Conservation (phyloP, 1,140 invertebrate species). For the Pissodes strobi region DNA sequence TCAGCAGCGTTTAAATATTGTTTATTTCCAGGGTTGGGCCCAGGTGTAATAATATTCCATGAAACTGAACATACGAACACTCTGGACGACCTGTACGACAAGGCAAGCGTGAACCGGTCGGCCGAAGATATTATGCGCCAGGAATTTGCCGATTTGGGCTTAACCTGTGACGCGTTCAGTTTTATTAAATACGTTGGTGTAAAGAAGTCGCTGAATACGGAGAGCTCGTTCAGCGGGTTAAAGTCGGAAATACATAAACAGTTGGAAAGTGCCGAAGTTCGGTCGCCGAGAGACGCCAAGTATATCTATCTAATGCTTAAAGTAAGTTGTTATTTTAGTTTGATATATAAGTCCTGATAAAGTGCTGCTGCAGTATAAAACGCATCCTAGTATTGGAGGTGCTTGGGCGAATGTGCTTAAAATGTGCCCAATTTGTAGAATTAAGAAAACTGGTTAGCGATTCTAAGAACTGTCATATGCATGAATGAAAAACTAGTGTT, state of each 20-base stretch:
- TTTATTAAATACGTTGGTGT: slow-evolving; percentile 74
- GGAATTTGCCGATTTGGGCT: slow-evolving; percentile 66
- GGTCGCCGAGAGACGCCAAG: slow-evolving; percentile 68
- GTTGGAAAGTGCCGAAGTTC: slow-evolving; percentile 69
- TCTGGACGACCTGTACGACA: slow-evolving; percentile 55
- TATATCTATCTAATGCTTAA: slow-evolving; percentile 72
- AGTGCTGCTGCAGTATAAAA: no score
- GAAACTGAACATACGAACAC: slow-evolving; percentile 77
- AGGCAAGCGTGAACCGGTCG: slow-evolving; percentile 61
- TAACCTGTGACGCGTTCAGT: slow-evolving; percentile 73
- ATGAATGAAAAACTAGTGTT: no score
- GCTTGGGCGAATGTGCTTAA: no score
- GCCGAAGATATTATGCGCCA: slow-evolving; percentile 69
- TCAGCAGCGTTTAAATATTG: not conserved
- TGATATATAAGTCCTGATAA: no score
- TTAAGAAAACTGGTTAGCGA: no score
- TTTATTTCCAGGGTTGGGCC: slow-evolving; percentile 61
- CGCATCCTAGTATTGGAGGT: no score
- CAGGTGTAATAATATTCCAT: slow-evolving; percentile 79
- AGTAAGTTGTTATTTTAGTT: slow-evolving; percentile 51
- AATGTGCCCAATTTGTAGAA: no score
- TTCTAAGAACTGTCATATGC: no score
- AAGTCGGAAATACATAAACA: slow-evolving; percentile 60
- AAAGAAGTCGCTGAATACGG: slow-evolving; percentile 61
- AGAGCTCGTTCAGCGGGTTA: slow-evolving; percentile 64